A percentile compares a stretch with the other conserved stretches of the same genome.
Evolutionary conservation across 2,888 invertebrate genomes (phyloP).

Genomic region (Agriopis leucophaearia): DNA sequence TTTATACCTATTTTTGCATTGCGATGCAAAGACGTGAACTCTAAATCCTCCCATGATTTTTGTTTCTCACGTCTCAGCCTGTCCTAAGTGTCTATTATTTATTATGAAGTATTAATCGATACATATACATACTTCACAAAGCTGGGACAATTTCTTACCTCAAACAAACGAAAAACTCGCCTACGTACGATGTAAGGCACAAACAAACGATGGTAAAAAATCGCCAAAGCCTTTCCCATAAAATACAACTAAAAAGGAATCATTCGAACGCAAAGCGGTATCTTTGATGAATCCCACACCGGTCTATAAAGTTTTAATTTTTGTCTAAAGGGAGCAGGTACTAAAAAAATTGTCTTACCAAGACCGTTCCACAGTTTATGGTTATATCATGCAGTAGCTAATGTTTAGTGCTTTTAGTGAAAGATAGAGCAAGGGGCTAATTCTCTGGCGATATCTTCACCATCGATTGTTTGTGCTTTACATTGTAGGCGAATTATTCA

Average conservation of each 20-base stretch:
- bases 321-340: conserved; percentile 72
- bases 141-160: neutral
- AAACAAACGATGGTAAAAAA: conserved; percentile 27
- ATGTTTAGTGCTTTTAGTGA: neutral
- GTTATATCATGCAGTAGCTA: neutral
- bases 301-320: conserved; percentile 76
- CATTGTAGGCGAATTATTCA: too few species aligned
- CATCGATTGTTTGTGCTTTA: too few species aligned
- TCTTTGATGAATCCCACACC: conserved; percentile 71
- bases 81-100: too few species aligned
- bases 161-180: neutral
- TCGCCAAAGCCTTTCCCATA: conserved; percentile 39
- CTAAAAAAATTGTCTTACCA: conserved; percentile 75
- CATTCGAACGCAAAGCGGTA: conserved; percentile 56
- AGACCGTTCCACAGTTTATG: conserved; percentile 4
- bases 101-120: too few species aligned
- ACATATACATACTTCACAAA: too few species aligned
- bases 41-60: too few species aligned
- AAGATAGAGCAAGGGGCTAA: neutral
- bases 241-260: conserved; percentile 42
- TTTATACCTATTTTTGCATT: too few species aligned
- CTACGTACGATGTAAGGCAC: conserved; percentile 16
- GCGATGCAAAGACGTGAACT: too few species aligned
- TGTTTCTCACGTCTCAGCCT: too few species aligned
- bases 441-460: too few species aligned